Evolutionary conservation across 2,113 vertebrate genomes (phyloP).

Genomic region (Protomyctophum bolini): DNA sequence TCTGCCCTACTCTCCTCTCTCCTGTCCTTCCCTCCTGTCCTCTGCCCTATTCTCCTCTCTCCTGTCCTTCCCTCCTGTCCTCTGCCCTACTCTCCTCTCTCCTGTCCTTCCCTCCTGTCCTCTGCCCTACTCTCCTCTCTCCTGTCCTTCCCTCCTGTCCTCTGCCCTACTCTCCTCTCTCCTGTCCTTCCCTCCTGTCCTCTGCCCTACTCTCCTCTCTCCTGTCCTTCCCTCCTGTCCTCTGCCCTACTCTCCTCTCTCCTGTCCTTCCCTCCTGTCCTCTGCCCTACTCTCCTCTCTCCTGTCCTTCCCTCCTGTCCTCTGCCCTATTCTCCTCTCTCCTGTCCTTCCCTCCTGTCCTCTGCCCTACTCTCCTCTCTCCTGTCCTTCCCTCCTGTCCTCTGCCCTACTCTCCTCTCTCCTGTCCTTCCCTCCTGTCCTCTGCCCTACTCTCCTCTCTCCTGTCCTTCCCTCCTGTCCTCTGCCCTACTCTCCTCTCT

Average conservation of each 20-base stretch:
- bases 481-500: background rate
- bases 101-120: too few species aligned
- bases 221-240: too few species aligned
- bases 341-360: too few species aligned
- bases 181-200: background rate
- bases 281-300: background rate
- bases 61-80: background rate
- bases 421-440: background rate
- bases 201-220: too few species aligned
- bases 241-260: too few species aligned
- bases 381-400: background rate
- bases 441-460: too few species aligned
- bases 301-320: background rate
- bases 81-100: too few species aligned
- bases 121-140: too few species aligned
- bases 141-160: background rate
- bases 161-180: background rate
- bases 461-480: background rate
- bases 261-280: background rate
- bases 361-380: too few species aligned
- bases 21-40: background rate
- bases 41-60: background rate
- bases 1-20: too few species aligned
- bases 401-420: background rate
- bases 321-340: too few species aligned